phyloP scores from a whole-genome alignment of 2,113 vertebrate genomes.

The Procapra przewalskii region DNA sequence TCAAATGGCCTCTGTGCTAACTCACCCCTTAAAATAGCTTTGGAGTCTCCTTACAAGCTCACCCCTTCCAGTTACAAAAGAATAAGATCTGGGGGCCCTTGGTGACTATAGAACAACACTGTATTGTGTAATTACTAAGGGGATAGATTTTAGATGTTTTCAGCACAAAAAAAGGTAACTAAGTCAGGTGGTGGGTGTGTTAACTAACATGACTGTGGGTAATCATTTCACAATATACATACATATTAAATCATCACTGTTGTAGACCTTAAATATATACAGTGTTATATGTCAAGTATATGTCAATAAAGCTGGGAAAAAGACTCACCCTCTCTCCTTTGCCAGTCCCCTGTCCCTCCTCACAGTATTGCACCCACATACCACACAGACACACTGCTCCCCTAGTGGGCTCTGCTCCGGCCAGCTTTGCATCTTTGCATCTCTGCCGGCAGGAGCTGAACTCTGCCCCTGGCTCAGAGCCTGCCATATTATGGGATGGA shows the following conservation, averaged over 20 bases:
- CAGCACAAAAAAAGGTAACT: not conserved
- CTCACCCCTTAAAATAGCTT: not conserved
- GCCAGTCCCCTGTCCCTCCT: not conserved
- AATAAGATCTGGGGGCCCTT: not conserved
- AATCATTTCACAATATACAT: not conserved
- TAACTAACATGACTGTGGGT: not conserved
- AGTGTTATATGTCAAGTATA: not conserved
- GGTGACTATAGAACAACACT: not conserved
- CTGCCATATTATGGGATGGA: not conserved
- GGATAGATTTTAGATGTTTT: not conserved
- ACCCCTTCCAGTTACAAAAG: not conserved
- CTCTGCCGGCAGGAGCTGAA: not conserved
- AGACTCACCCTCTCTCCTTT: not conserved
- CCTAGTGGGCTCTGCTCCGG: not conserved
- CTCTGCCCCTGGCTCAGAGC: not conserved
- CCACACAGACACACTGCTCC: not conserved
- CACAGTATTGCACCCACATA: not conserved
- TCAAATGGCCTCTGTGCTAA: not conserved
- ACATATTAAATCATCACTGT: not conserved
- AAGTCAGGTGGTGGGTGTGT: not conserved
- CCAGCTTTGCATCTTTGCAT: not conserved
- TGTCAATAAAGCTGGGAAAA: not conserved
- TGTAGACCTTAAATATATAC: not conserved
- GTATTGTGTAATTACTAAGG: not conserved
- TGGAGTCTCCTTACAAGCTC: not conserved